Evolutionary conservation across 2,888 invertebrate species (phyloP).

Genomic region (Lasioglossum morio): DNA sequence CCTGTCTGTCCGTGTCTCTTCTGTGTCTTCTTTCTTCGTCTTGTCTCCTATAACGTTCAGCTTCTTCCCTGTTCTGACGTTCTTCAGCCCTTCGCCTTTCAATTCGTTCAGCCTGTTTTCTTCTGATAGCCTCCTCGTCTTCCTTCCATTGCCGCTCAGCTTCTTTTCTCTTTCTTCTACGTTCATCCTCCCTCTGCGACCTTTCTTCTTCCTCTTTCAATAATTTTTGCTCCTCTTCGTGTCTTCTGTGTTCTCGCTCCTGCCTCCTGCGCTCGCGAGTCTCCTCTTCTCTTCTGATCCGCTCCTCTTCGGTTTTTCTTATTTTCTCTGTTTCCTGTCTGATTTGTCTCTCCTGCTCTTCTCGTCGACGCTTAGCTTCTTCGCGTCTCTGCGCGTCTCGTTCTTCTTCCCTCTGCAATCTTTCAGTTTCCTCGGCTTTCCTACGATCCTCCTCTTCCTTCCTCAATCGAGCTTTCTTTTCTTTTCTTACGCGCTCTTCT

Average conservation of each 20-base stretch:
- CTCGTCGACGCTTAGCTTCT: conserved; percentile 55
- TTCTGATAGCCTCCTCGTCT: conserved; percentile 56
- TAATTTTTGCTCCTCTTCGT: conserved; percentile 59
- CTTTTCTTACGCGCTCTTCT: conserved; percentile 69
- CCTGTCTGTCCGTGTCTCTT: conserved; percentile 70
- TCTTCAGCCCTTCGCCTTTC: conserved; percentile 80
- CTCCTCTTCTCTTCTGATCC: conserved; percentile 74
- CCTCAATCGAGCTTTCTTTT: conserved; percentile 61
- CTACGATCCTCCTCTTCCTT: conserved; percentile 52
- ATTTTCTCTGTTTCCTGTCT: conserved; percentile 63
- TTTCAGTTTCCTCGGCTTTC: conserved; percentile 63
- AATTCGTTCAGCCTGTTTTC: conserved; percentile 78
- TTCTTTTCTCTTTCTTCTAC: conserved; percentile 52
- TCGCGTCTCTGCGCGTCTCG: conserved; percentile 53
- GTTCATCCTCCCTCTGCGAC: conserved; percentile 74
- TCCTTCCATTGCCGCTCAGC: conserved; percentile 54
- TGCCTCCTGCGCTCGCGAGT: conserved; percentile 41
- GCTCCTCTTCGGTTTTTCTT: conserved; percentile 46
- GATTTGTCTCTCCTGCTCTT: conserved; percentile 44
- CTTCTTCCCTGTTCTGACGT: conserved; percentile 49
- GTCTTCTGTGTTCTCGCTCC: conserved; percentile 44
- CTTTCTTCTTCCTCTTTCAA: conserved; percentile 76
- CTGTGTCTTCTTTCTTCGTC: conserved; percentile 74
- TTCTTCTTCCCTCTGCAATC: conserved; percentile 48
- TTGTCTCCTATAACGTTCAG: conserved; percentile 74